A percentile compares a stretch with the other conserved stretches of the same genome.
phyloP scores from a whole-genome alignment of 1,140 invertebrate species.

The Drosophila chauvacae region DNA sequence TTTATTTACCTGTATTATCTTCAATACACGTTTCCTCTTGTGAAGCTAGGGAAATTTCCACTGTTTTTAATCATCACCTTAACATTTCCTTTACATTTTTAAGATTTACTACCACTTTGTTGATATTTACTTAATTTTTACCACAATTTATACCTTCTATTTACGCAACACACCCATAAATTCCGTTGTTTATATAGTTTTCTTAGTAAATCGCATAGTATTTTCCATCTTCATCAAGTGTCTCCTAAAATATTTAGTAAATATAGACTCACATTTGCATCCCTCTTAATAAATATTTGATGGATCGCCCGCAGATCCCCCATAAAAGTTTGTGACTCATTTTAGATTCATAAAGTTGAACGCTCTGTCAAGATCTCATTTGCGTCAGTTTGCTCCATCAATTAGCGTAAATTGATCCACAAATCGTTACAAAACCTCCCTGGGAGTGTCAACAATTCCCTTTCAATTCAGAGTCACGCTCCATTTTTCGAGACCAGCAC shows the following conservation, averaged over 20 bases:
- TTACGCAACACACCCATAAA: neutral
- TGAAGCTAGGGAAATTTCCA: neutral
- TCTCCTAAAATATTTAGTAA: neutral
- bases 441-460: conserved; percentile 19
- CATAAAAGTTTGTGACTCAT: conserved; percentile 19
- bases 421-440: conserved; percentile 19
- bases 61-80: neutral
- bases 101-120: neutral
- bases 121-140: neutral
- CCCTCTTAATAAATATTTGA: conserved; percentile 20
- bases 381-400: conserved; percentile 33
- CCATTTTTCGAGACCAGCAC: conserved; percentile 39
- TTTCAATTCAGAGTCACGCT: conserved; percentile 43
- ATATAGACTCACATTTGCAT: conserved; percentile 8
- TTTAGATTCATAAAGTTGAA: neutral
- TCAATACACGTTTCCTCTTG: neutral
- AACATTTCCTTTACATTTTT: neutral
- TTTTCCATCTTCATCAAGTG: neutral
- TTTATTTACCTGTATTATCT: neutral
- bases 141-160: neutral
- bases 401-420: conserved; percentile 40
- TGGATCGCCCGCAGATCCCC: conserved; percentile 9
- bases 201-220: neutral
- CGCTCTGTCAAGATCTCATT: conserved; percentile 11
- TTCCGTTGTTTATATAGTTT: neutral